A percentile compares a stretch with the other conserved stretches of the same genome.
Evolutionary conservation across 92 coral and sea anemone species (phyloP).

Genomic region (Heteractis magnifica): DNA sequence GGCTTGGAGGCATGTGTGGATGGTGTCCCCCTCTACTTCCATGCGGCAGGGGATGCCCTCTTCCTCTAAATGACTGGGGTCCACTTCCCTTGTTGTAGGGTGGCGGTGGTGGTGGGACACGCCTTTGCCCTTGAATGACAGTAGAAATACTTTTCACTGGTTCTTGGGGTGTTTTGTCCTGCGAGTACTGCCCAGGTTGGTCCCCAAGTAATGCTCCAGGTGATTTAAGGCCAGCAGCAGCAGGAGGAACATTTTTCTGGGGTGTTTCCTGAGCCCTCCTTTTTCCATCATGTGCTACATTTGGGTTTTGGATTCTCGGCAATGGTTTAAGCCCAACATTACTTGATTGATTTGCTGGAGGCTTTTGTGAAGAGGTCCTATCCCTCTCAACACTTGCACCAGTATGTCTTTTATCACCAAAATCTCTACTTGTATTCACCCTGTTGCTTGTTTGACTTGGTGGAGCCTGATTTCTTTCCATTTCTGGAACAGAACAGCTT

Average conservation of each 20-base stretch:
- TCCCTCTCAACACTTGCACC: neutral
- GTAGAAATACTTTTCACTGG: conserved; percentile 6
- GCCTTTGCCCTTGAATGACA: conserved; percentile 29
- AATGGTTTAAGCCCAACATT: neutral
- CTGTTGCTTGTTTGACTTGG: neutral
- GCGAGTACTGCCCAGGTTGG: neutral
- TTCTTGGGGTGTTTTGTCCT: neutral
- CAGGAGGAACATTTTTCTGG: neutral
- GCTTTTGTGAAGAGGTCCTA: neutral
- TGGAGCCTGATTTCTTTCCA: neutral
- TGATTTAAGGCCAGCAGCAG: neutral
- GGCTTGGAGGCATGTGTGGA: conserved; percentile 4
- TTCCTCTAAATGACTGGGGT: conserved; percentile 22
- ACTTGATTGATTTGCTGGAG: neutral
- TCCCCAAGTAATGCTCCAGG: neutral
- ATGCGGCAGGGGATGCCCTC: conserved; percentile 12
- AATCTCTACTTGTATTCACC: neutral
- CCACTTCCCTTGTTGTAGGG: conserved; percentile 29
- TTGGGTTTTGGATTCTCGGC: neutral
- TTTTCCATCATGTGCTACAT: neutral
- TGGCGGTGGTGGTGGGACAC: conserved; percentile 52
- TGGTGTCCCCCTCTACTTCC: conserved; percentile 6
- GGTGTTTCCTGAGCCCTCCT: neutral
- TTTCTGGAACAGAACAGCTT: neutral
- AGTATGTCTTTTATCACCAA: neutral